Conservation (phyloP, 2,888 invertebrate genomes). For the Papilio protenor region DNA sequence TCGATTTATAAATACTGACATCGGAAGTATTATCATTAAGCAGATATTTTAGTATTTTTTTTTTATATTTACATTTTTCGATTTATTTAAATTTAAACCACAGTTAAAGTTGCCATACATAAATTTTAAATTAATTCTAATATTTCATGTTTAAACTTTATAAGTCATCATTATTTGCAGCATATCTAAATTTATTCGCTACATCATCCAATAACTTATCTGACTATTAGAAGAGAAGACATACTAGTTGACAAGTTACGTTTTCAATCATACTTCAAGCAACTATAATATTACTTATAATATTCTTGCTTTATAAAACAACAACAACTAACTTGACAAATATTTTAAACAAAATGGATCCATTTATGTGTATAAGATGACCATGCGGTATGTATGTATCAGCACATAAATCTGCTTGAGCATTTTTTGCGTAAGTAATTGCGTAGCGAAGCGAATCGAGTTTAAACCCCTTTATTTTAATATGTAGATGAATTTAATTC, state of each 20-base stretch:
- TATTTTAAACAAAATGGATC: neutral
- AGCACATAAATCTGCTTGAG: neutral
- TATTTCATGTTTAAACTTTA: neutral
- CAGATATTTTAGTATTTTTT: too few species aligned
- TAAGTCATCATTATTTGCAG: neutral
- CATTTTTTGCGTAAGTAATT: slow-evolving; percentile 21
- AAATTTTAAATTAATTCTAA: neutral
- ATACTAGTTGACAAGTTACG: neutral
- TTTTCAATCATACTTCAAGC: neutral
- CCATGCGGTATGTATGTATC: neutral
- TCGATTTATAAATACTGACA: neutral
- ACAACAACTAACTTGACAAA: neutral
- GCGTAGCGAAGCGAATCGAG: slow-evolving; percentile 57
- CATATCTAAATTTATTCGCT: neutral
- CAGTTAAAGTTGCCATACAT: neutral
- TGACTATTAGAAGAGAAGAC: neutral
- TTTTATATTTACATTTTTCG: neutral
- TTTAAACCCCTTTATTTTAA: slow-evolving; percentile 57
- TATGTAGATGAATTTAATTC: slow-evolving; percentile 67
- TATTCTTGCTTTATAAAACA: neutral
- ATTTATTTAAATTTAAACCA: neutral
- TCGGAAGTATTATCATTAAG: neutral
- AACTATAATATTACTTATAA: neutral
- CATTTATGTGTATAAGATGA: neutral
- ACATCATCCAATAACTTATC: neutral